Conservation (phyloP, 2,113 vertebrate species). For the Poeciliopsis occidentalis region DNA sequence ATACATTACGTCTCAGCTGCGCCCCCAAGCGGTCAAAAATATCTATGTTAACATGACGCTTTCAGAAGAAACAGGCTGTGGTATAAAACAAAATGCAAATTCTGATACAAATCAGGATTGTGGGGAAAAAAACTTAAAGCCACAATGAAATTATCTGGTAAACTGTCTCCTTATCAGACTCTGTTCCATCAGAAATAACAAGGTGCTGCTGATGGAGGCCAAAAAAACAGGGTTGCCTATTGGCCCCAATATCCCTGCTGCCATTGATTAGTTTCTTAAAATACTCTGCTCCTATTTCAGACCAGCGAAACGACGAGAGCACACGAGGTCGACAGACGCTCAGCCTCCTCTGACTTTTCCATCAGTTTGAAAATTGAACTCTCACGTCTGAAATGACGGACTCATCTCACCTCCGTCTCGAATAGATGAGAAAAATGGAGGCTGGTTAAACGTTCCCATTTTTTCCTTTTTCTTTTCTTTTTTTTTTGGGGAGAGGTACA, state of each 20-base stretch:
- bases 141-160: constrained; percentile 31
- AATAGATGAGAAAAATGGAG: constrained; percentile 37
- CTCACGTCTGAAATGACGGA: constrained; percentile 10
- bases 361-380: constrained; percentile 48
- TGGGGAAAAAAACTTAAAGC: constrained; percentile 47
- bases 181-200: constrained; percentile 60
- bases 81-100: too few relatives aligned
- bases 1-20: not conserved
- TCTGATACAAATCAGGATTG: constrained; percentile 1
- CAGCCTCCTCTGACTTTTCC: constrained; percentile 42
- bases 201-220: constrained; percentile 38
- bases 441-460: constrained; percentile 13
- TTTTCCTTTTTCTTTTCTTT: not conserved
- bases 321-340: constrained; percentile 22
- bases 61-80: not conserved
- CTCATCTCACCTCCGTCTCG: constrained; percentile 5
- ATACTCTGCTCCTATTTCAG: constrained; percentile 15
- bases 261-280: constrained; percentile 43
- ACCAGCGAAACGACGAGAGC: constrained; percentile 15
- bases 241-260: constrained; percentile 6
- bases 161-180: constrained; percentile 31
- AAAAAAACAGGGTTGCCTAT: constrained; percentile 15
- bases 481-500: not conserved
- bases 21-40: not conserved
- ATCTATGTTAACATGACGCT: not conserved